Conservation (phyloP, 1,140 invertebrate species). For the Lethrus apterus region DNA sequence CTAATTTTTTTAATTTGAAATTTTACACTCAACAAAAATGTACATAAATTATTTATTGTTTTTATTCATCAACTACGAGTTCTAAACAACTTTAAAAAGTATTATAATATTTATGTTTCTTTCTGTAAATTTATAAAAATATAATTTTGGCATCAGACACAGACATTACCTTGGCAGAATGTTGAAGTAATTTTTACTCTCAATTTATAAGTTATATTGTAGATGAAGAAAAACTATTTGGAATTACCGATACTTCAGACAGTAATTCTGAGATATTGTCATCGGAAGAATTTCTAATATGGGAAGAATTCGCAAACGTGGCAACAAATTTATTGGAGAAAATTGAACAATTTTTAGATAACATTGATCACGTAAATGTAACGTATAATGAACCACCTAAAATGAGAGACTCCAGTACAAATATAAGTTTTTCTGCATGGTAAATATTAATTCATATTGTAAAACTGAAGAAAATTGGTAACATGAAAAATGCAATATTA, state of each 20-base stretch:
- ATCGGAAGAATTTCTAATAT: conserved; percentile 42
- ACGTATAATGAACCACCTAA: conserved; percentile 9
- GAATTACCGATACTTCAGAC: conserved; percentile 31
- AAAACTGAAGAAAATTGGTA: conserved; percentile 11
- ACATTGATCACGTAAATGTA: conserved; percentile 32
- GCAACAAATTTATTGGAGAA: conserved; percentile 55
- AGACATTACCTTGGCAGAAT: too few relatives aligned
- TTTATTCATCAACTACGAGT: too few relatives aligned
- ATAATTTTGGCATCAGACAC: too few relatives aligned
- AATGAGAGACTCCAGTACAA: conserved; percentile 35
- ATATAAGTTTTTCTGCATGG: conserved; percentile 39
- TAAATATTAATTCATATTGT: too few relatives aligned
- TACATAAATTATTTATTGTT: too few relatives aligned
- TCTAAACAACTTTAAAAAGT: too few relatives aligned
- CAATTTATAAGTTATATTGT: conserved; percentile 4
- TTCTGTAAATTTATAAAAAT: too few relatives aligned
- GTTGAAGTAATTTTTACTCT: conserved; percentile 8
- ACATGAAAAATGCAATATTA: background rate
- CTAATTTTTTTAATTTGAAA: too few relatives aligned
- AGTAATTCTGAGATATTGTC: conserved; percentile 33
- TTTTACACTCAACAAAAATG: too few relatives aligned
- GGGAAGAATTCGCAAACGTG: conserved; percentile 58
- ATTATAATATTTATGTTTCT: too few relatives aligned
- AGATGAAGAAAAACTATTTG: conserved; percentile 46
- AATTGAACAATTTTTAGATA: conserved; percentile 40